Evolutionary conservation across 2,113 vertebrate genomes (phyloP).

Genomic region (Oplegnathus fasciatus): DNA sequence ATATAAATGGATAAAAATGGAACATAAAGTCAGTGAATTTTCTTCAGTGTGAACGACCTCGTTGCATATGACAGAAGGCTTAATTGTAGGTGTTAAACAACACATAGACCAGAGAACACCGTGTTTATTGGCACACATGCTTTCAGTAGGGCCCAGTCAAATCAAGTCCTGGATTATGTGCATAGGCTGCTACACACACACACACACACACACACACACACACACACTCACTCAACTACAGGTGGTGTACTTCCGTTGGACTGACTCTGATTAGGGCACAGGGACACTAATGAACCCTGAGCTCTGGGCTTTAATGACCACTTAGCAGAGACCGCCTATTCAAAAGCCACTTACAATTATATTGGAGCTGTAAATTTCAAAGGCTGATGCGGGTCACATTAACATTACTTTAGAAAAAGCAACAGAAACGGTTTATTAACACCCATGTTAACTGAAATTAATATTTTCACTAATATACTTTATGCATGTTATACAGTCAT

Average conservation of each 20-base stretch:
- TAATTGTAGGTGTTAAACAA: conserved; percentile 74
- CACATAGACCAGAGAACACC: conserved; percentile 63
- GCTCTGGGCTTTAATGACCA: conserved; percentile 73
- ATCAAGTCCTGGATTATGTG: conserved; percentile 43
- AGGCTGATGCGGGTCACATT: conserved; percentile 55
- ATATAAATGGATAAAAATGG: neutral
- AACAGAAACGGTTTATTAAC: conserved; percentile 21
- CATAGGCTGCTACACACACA: conserved; percentile 15
- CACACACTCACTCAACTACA: conserved; percentile 37
- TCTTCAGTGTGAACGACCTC: conserved; percentile 31
- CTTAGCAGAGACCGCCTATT: conserved; percentile 66
- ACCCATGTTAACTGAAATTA: conserved; percentile 30
- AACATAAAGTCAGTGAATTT: conserved; percentile 14
- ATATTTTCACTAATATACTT: conserved; percentile 28
- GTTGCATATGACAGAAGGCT: conserved; percentile 49
- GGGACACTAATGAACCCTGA: conserved; percentile 76
- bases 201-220: neutral
- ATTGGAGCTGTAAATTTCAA: conserved; percentile 73
- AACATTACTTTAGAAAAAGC: conserved; percentile 50
- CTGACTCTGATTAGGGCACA: conserved; percentile 72
- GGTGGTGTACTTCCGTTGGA: conserved; percentile 71
- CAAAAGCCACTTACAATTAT: conserved; percentile 69
- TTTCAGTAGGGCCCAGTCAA: conserved; percentile 70
- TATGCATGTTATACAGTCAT: neutral
- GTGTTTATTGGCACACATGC: conserved; percentile 78